Conservation (phyloP, 1,140 invertebrate species). For the Octopus sinensis region DNA sequence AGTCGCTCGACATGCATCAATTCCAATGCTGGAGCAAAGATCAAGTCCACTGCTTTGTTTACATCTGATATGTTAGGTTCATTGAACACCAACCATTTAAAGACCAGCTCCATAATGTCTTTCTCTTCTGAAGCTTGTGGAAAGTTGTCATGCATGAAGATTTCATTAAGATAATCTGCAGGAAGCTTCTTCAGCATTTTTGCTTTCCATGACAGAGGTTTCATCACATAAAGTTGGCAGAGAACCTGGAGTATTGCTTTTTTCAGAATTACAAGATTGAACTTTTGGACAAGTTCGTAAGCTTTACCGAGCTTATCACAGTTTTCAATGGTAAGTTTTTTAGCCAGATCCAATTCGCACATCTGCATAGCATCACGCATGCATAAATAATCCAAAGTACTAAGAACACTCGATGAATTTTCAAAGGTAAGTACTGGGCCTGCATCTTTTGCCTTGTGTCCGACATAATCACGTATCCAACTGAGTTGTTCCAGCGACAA, state of each 20-base stretch:
- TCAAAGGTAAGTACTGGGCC: background rate
- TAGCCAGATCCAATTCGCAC: background rate
- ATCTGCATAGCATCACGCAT: background rate
- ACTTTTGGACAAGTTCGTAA: background rate
- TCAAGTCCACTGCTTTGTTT: background rate
- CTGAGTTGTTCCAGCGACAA: background rate
- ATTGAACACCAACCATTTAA: background rate
- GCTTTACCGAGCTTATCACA: background rate
- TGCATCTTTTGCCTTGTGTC: background rate
- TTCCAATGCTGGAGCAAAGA: background rate
- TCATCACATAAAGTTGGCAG: background rate
- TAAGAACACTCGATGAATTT: background rate
- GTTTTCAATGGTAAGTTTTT: background rate
- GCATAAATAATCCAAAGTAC: background rate
- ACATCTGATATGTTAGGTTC: background rate
- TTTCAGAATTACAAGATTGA: conserved; percentile 1
- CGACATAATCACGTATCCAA: background rate
- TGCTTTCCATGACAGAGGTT: conserved; percentile 6
- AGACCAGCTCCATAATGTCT: background rate
- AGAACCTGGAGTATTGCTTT: background rate
- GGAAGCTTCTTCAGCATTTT: background rate
- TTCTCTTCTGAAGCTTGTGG: background rate
- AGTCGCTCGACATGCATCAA: background rate
- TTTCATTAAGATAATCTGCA: conserved; percentile 1
- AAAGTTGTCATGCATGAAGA: background rate